A percentile compares a stretch with the other conserved stretches of the same genome.
These are phyloP conservation scores for Dioctria rufipes DNA, from an alignment of 2,888 invertebrate genomes.

Conservation along the genomic window DNA sequence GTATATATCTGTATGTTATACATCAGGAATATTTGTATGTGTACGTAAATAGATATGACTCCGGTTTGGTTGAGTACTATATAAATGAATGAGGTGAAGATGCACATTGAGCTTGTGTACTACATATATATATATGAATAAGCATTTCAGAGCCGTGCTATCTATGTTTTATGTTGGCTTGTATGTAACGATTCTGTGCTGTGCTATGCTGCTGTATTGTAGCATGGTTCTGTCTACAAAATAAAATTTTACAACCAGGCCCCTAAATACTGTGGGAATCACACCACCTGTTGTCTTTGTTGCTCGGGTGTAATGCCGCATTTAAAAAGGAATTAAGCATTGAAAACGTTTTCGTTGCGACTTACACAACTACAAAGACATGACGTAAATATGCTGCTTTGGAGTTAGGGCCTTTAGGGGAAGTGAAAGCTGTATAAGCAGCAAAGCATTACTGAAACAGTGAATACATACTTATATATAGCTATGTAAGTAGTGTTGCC, in stretches of 20 bases:
- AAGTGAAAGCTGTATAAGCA: neutral
- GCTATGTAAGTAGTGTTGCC: neutral
- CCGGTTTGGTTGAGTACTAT: conserved; percentile 2
- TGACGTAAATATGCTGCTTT: conserved; percentile 11
- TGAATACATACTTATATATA: neutral
- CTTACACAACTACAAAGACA: conserved; percentile 34
- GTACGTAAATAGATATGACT: conserved; percentile 6
- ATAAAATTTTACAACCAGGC: conserved; percentile 56
- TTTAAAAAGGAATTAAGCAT: conserved; percentile 60
- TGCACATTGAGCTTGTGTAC: conserved; percentile 16
- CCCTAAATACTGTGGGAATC: conserved; percentile 58
- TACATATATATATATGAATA: too few species aligned
- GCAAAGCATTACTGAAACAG: neutral
- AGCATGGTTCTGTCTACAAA: conserved; percentile 22
- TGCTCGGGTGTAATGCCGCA: conserved; percentile 57
- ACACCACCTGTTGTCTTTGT: conserved; percentile 60
- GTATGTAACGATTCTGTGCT: neutral
- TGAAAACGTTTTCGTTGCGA: conserved; percentile 55
- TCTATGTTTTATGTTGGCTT: conserved; percentile 3
- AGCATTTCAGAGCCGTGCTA: neutral
- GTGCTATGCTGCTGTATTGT: too few species aligned
- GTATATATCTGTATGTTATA: neutral
- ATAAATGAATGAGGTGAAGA: conserved; percentile 41
- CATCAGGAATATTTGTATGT: conserved; percentile 13
- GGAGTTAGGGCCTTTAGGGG: neutral